These are phyloP conservation scores for Parotia lawesii DNA, from an alignment of 2,113 vertebrate species.

Conservation along the genomic window DNA sequence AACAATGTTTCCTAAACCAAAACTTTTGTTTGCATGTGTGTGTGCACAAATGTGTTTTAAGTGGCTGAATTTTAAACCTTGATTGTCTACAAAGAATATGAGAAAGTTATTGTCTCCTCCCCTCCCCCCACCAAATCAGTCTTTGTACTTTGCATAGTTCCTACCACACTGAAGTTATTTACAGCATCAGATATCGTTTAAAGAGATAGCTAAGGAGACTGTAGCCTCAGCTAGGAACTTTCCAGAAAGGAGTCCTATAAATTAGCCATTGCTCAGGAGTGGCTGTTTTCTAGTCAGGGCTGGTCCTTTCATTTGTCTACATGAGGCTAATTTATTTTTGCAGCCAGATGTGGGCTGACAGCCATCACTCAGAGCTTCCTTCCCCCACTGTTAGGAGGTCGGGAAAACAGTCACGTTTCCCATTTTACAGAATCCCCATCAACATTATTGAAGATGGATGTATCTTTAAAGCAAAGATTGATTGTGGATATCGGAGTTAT, in stretches of 20 bases:
- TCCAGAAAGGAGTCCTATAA: conserved; percentile 79
- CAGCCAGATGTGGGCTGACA: conserved; percentile 98
- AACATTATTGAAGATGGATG: conserved; percentile 98
- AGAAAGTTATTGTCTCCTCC: conserved; percentile 60
- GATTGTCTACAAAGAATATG: conserved; percentile 44
- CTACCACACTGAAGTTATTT: conserved; percentile 69
- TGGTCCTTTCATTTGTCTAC: conserved; percentile 94
- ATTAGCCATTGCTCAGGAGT: conserved; percentile 78
- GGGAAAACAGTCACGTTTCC: conserved; percentile 88
- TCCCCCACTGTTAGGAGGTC: conserved; percentile 83
- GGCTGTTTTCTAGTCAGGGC: conserved; percentile 74
- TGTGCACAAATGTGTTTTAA: neutral
- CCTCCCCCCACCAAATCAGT: conserved; percentile 29
- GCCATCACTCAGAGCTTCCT: conserved; percentile 91
- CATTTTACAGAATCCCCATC: conserved; percentile 93
- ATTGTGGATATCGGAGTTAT: conserved; percentile 99
- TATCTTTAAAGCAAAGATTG: conserved; percentile 98
- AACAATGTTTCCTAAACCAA: conserved; percentile 16
- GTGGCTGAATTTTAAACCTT: conserved; percentile 50
- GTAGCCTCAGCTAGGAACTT: conserved; percentile 76
- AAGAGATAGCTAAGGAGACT: conserved; percentile 73
- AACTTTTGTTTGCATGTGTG: neutral
- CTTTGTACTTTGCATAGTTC: conserved; percentile 55
- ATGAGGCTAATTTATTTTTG: conserved; percentile 98
- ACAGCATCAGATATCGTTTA: conserved; percentile 76